Evolutionary conservation across 1,140 invertebrate species (phyloP).

Genomic region (Orchesella cincta): DNA sequence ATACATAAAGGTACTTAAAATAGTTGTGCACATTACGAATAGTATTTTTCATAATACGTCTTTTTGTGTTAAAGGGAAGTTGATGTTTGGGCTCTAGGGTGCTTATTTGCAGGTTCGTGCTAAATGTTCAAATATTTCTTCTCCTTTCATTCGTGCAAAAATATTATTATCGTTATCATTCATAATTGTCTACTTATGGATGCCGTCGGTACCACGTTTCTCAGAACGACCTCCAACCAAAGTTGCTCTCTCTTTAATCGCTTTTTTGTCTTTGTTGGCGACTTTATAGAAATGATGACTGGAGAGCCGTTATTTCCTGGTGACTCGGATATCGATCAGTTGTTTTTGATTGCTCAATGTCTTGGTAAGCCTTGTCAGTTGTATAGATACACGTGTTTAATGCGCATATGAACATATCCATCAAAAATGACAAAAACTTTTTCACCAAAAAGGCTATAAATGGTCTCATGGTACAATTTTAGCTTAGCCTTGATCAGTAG

Average conservation of each 20-base stretch:
- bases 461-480: too few species aligned
- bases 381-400: neutral
- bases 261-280: neutral
- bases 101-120: constrained; percentile 69
- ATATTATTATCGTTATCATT: neutral
- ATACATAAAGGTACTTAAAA: constrained; percentile 24
- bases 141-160: neutral
- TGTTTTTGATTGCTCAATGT: constrained; percentile 76
- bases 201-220: too few species aligned
- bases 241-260: neutral
- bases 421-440: too few species aligned
- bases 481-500: too few species aligned
- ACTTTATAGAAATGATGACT: constrained; percentile 71
- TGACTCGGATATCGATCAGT: constrained; percentile 87
- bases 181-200: neutral
- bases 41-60: constrained; percentile 20
- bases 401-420: too few species aligned
- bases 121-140: neutral
- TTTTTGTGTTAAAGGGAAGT: constrained; percentile 68
- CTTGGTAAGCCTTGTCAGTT: constrained; percentile 62
- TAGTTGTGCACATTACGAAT: neutral
- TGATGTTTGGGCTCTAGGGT: constrained; percentile 86
- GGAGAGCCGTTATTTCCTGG: constrained; percentile 83
- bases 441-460: too few species aligned
- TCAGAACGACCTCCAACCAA: constrained; percentile 11